Percentiles rank a stretch among this genome's conserved stretches.
Conservation (phyloP, 2,113 vertebrate genomes). For the Gila orcuttii region DNA sequence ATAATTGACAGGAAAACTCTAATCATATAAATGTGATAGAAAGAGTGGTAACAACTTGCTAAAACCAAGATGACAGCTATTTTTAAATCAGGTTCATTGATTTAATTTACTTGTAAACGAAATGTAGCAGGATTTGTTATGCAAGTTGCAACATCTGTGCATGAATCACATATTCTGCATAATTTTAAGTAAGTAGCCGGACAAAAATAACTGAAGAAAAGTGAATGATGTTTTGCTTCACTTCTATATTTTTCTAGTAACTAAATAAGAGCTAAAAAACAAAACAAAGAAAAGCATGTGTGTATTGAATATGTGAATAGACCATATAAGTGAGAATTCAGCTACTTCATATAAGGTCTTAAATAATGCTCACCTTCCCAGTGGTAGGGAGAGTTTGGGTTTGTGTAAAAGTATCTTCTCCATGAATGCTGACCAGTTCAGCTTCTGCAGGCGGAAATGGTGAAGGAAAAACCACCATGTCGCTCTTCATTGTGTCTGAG, state of each 20-base stretch:
- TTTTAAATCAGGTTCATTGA: not conserved
- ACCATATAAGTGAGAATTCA: not conserved
- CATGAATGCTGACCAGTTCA: slow-evolving; percentile 53
- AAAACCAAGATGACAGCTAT: no score
- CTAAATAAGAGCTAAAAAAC: not conserved
- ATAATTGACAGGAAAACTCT: not conserved
- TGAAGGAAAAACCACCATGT: slow-evolving; percentile 57
- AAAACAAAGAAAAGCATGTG: not conserved
- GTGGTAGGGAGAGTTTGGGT: slow-evolving; percentile 48
- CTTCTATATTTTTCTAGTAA: not conserved
- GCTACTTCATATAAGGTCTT: not conserved
- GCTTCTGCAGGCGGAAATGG: slow-evolving; percentile 48
- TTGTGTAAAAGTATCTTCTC: slow-evolving; percentile 47
- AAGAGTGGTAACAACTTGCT: not conserved
- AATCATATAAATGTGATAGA: not conserved
- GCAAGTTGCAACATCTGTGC: not conserved
- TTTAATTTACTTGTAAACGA: not conserved
- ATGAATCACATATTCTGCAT: not conserved
- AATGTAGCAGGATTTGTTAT: not conserved
- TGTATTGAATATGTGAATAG: not conserved
- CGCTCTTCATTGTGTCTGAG: slow-evolving; percentile 60
- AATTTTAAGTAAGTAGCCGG: not conserved
- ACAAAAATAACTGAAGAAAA: no score
- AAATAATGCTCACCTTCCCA: slow-evolving; percentile 45
- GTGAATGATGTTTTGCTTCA: slow-evolving; percentile 31